phyloP scores from a whole-genome alignment of 2,888 invertebrate species.

The Dione vanillae region DNA sequence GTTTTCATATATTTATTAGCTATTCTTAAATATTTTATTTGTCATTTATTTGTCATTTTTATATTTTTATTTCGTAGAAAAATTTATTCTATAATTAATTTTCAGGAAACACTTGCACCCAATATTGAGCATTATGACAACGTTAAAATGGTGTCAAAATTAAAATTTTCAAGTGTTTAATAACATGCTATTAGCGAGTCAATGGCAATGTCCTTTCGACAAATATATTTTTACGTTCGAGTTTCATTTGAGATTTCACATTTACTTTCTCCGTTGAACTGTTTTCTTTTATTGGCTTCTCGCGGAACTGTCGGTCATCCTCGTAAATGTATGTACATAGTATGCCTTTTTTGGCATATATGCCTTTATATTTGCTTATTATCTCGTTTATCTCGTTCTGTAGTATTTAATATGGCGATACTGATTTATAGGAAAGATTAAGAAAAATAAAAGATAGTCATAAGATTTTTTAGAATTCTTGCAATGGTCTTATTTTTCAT shows the following conservation, averaged over 20 bases:
- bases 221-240: conserved; percentile 53
- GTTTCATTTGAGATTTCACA: conserved; percentile 67
- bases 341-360: conserved; percentile 5
- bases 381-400: too few relatives aligned
- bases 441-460: too few relatives aligned
- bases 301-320: conserved; percentile 48
- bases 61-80: neutral
- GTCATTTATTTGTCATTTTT: neutral
- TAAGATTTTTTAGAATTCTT: too few relatives aligned
- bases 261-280: conserved; percentile 67
- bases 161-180: neutral
- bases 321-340: conserved; percentile 15
- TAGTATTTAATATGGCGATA: neutral
- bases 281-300: conserved; percentile 60
- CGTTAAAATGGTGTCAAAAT: neutral
- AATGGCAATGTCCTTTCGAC: conserved; percentile 49
- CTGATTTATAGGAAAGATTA: neutral
- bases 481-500: too few relatives aligned
- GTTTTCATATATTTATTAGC: conserved; percentile 4
- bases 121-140: too few relatives aligned
- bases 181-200: conserved; percentile 13
- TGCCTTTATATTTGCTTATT: neutral
- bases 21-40: neutral
- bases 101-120: neutral
- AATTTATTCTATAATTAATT: neutral